phyloP scores from a whole-genome alignment of 2,797 vertebrate species.

The Lepus oiostolus region DNA sequence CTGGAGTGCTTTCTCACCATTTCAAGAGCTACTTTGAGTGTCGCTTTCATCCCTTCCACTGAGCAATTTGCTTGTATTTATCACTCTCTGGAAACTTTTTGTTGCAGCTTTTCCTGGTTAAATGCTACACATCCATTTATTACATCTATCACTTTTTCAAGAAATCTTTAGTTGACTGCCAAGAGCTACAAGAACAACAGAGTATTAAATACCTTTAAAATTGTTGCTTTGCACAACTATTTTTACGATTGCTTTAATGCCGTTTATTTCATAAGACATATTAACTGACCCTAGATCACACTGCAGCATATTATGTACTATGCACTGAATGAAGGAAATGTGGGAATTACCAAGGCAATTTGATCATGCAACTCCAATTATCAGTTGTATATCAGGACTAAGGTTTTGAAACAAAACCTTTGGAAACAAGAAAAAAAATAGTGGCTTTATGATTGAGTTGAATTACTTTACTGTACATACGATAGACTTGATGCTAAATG shows the following conservation, averaged over 20 bases:
- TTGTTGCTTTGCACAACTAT: slow-evolving; percentile 23
- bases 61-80: neutral
- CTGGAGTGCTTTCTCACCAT: neutral
- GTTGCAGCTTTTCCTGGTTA: neutral
- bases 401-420: neutral
- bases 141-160: slow-evolving; percentile 24
- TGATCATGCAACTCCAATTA: neutral
- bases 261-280: neutral
- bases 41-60: neutral
- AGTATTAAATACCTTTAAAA: slow-evolving; percentile 6
- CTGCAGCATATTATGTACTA: neutral
- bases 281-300: neutral
- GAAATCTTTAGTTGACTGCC: neutral
- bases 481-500: neutral
- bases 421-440: neutral
- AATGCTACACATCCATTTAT: neutral
- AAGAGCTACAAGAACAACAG: neutral
- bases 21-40: neutral
- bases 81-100: neutral
- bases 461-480: neutral
- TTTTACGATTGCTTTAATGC: neutral
- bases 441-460: neutral
- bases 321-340: neutral
- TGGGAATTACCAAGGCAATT: slow-evolving; percentile 20
- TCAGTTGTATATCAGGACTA: neutral